Percentiles rank a stretch among this genome's conserved stretches.
These are phyloP conservation scores for Manacus vitellinus DNA, from an alignment of 2,113 vertebrate genomes.

Conservation along the genomic window DNA sequence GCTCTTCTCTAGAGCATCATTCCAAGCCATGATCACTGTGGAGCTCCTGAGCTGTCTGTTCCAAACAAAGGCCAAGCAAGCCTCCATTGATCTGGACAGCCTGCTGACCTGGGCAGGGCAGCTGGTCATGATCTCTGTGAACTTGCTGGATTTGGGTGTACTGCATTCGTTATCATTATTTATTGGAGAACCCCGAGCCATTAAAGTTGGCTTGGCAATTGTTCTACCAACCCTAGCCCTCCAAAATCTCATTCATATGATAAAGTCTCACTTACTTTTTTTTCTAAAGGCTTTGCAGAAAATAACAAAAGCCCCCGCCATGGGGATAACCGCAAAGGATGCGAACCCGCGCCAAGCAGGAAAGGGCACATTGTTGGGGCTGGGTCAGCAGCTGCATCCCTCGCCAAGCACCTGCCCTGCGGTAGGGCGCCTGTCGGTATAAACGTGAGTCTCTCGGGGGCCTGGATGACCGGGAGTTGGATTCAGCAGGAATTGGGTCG, in stretches of 20 bases:
- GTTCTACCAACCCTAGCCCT: neutral
- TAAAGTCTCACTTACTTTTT: neutral
- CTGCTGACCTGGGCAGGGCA: neutral
- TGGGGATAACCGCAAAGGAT: neutral
- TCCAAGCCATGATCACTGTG: neutral
- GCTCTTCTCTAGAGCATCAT: neutral
- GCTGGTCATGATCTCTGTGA: neutral
- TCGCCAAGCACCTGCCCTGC: neutral
- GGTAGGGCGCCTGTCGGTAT: fast-evolving
- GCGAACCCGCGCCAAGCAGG: neutral
- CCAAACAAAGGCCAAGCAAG: neutral
- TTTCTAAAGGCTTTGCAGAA: neutral
- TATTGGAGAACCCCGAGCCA: neutral
- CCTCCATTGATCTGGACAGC: neutral
- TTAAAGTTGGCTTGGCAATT: neutral
- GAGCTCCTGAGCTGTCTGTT: neutral
- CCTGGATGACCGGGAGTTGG: too few species aligned
- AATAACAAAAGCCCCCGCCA: neutral
- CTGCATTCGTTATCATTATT: neutral
- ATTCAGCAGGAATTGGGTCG: neutral
- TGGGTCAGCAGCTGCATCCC: neutral
- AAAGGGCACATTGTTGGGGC: neutral
- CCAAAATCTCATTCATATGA: neutral
- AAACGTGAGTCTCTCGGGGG: fast-evolving
- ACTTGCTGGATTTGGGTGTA: neutral